Evolutionary conservation across 2,888 invertebrate species (phyloP).

Genomic region (Cheilosia urbana): DNA sequence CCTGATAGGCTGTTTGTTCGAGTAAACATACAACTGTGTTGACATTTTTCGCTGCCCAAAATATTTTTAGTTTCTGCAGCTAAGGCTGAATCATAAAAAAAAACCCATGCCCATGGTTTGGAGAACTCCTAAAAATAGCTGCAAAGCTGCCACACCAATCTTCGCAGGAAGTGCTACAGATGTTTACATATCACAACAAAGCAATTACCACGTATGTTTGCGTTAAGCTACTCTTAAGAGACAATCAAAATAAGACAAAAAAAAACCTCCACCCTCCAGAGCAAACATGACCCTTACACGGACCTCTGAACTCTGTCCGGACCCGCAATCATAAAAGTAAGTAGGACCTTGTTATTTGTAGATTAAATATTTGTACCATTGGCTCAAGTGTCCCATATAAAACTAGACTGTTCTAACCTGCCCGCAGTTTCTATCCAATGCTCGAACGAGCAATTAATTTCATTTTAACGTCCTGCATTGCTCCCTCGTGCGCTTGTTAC

Average conservation of each 20-base stretch:
- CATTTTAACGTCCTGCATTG: constrained; percentile 43
- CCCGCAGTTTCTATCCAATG: constrained; percentile 12
- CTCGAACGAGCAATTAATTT: constrained; percentile 56
- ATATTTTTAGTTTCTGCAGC: no score
- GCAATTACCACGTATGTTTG: constrained; percentile 6
- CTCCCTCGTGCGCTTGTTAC: constrained; percentile 40
- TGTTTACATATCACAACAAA: not conserved
- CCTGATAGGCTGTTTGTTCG: no score
- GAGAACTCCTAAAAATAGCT: not conserved
- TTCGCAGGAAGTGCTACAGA: not conserved
- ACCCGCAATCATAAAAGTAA: constrained; percentile 37
- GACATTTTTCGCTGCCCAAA: no score
- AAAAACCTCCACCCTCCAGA: not conserved
- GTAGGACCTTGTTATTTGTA: constrained; percentile 39
- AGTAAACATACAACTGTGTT: no score
- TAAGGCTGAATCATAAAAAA: no score
- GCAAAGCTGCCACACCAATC: not conserved
- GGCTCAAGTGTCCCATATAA: constrained; percentile 6
- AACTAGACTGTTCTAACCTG: not conserved
- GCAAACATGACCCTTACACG: not conserved
- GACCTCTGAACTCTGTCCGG: not conserved
- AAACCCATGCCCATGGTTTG: no score
- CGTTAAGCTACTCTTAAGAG: not conserved
- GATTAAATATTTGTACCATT: constrained; percentile 52
- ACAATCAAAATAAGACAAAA: not conserved